Evolutionary conservation across 2,797 vertebrate species (phyloP).

Genomic region (Anas acuta): DNA sequence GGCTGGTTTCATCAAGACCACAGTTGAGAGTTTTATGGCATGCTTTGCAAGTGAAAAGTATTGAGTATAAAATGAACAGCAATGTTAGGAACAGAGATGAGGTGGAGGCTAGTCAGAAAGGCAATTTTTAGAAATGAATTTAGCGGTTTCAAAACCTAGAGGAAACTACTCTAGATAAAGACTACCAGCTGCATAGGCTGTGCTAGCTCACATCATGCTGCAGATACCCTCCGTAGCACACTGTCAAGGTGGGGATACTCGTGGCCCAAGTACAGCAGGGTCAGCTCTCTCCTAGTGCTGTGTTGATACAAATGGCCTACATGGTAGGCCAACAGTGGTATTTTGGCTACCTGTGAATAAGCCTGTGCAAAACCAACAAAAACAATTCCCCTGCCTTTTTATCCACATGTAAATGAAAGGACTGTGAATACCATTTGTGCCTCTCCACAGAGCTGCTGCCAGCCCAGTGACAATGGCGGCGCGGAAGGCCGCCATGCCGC

Average conservation of each 20-base stretch:
- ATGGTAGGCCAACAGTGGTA: accelerated
- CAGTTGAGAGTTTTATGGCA: neutral
- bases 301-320: neutral
- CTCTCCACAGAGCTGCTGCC: neutral
- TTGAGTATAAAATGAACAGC: neutral
- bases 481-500: neutral
- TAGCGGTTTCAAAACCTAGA: neutral
- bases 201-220: accelerated
- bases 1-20: neutral
- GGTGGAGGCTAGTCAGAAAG: neutral
- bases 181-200: too few relatives aligned
- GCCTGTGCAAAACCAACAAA: neutral
- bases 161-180: neutral
- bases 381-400: neutral
- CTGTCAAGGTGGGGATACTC: accelerated
- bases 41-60: neutral
- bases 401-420: neutral
- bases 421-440: neutral
- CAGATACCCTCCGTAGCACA: neutral
- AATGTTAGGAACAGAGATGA: neutral
- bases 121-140: neutral
- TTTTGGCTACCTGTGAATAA: accelerated
- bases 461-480: neutral
- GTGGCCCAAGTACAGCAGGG: neutral
- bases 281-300: neutral